A percentile compares a stretch with the other conserved stretches of the same genome.
phyloP scores from a whole-genome alignment of 1,140 invertebrate genomes.

The Calephelis nemesis region DNA sequence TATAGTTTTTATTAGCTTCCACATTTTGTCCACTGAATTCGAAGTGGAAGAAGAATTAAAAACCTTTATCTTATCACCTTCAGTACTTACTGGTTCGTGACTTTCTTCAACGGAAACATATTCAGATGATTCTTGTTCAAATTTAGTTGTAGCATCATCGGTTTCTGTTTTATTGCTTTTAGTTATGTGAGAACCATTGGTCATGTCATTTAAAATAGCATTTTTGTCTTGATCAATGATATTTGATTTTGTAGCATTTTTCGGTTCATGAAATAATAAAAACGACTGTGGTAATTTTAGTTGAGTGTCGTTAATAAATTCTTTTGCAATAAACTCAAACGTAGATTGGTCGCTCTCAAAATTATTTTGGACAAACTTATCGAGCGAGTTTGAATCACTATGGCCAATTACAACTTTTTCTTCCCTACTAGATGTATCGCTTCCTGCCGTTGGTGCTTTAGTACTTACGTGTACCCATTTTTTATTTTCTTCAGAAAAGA shows the following conservation, averaged over 20 bases:
- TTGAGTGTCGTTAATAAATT: background rate
- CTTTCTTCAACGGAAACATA: background rate
- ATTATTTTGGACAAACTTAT: background rate
- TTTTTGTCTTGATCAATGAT: background rate
- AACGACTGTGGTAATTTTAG: background rate
- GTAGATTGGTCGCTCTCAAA: background rate
- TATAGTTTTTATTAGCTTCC: slow-evolving; percentile 76
- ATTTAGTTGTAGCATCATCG: background rate
- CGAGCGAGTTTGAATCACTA: background rate
- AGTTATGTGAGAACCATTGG: background rate
- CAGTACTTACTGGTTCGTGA: background rate
- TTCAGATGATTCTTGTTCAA: background rate
- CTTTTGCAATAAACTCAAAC: background rate
- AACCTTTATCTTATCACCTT: background rate
- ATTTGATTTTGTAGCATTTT: background rate
- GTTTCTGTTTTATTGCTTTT: background rate
- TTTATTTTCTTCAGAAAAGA: background rate
- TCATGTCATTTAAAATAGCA: background rate
- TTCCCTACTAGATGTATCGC: background rate
- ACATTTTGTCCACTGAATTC: slow-evolving; percentile 48
- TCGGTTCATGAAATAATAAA: background rate
- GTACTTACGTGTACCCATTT: background rate
- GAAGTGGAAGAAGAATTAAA: slow-evolving; percentile 21
- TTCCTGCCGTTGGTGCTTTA: background rate
- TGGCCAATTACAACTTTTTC: background rate